Conservation (phyloP, 2,797 vertebrate genomes). For the Chiroxiphia lanceolata region DNA sequence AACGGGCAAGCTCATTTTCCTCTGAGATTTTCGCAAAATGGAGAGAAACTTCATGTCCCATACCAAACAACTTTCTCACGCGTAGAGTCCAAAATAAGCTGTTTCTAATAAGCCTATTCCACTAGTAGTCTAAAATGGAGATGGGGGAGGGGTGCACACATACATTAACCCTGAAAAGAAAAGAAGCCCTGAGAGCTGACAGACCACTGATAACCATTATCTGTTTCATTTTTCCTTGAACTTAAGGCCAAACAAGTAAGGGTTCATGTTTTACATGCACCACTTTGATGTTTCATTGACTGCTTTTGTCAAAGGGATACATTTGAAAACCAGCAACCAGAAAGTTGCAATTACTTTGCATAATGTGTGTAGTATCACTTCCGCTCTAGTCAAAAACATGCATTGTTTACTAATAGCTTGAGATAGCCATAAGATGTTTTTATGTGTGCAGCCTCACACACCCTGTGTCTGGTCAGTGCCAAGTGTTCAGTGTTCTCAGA, state of each 20-base stretch:
- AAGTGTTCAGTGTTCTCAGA: background rate
- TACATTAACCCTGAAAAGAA: background rate
- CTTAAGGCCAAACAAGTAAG: background rate
- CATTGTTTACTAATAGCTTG: background rate
- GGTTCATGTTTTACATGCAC: background rate
- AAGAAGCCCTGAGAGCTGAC: background rate
- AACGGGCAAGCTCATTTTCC: background rate
- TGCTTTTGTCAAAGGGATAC: constrained; percentile 24
- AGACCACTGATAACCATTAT: background rate
- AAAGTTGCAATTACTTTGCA: background rate
- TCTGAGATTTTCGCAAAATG: background rate
- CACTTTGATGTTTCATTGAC: constrained; percentile 56
- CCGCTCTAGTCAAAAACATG: background rate
- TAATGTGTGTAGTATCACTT: background rate
- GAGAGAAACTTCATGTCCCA: background rate
- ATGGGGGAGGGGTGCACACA: background rate
- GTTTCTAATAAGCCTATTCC: background rate
- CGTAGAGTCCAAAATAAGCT: background rate
- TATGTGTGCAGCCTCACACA: background rate
- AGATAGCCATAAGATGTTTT: background rate
- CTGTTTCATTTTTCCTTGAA: constrained; percentile 33
- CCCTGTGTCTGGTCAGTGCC: background rate
- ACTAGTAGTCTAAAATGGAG: background rate
- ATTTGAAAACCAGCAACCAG: constrained; percentile 14
- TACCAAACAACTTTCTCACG: background rate